Conservation (phyloP, 2,888 invertebrate genomes). For the Enchytraeus crypticus region DNA sequence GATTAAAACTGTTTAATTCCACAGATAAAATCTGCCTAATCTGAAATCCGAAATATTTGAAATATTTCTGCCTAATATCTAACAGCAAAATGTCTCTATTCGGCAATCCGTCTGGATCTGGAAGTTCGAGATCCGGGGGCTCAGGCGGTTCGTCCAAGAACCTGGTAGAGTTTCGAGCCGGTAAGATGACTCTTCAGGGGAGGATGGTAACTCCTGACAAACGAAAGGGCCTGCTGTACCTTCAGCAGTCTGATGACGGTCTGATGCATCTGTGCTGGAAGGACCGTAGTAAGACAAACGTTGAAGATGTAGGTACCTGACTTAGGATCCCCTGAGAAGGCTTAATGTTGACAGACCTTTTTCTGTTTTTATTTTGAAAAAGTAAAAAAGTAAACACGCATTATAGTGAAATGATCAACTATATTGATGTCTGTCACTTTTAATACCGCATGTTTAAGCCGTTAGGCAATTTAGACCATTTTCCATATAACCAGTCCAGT, state of each 20-base stretch:
- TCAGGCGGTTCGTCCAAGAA: conserved; percentile 56
- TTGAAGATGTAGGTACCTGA: conserved; percentile 67
- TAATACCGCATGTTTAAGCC: no score
- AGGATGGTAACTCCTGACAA: conserved; percentile 77
- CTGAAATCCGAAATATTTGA: no score
- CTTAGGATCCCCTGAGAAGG: conserved; percentile 7
- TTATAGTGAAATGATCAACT: no score
- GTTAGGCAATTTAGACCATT: no score
- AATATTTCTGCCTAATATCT: neutral
- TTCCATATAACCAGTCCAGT: no score
- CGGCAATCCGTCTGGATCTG: neutral
- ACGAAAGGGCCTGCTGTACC: conserved; percentile 85
- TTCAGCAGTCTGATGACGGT: conserved; percentile 92
- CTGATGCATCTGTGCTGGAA: conserved; percentile 99
- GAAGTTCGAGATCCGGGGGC: neutral
- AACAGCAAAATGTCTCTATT: conserved; percentile 2
- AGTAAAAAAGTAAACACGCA: no score
- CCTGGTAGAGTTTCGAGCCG: conserved; percentile 85
- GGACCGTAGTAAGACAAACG: conserved; percentile 80
- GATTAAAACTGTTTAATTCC: no score
- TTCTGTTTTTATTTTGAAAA: neutral
- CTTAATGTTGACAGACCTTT: neutral
- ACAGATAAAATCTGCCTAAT: no score
- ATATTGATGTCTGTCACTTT: no score
- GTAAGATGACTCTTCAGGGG: conserved; percentile 87